Percentiles rank a stretch among this genome's conserved stretches.
These are phyloP conservation scores for Pseudorhiza aurosa DNA, from an alignment of 30 jellyfish, hydroid and myxozoan genomes.

Conservation along the genomic window DNA sequence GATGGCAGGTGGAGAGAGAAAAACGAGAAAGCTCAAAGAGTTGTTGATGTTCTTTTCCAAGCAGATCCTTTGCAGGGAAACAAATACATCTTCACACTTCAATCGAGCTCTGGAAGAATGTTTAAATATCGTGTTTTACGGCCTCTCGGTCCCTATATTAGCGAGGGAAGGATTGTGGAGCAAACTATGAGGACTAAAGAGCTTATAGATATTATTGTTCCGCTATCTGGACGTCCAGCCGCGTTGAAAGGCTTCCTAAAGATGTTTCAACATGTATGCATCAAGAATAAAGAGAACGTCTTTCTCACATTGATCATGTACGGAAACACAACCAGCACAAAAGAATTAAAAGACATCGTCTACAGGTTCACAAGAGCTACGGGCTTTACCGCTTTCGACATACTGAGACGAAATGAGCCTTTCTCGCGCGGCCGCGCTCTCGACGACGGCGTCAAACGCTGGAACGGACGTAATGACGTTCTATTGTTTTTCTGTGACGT, in stretches of 20 bases:
- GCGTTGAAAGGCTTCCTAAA: constrained; percentile 64
- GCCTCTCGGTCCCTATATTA: constrained; percentile 76
- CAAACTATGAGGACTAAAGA: constrained; percentile 34
- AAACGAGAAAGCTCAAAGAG: constrained; percentile 3
- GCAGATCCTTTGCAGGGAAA: constrained; percentile 74
- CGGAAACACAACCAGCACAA: constrained; percentile 62
- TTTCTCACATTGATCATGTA: constrained; percentile 78
- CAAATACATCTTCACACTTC: constrained; percentile 52
- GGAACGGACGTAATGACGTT: constrained; percentile 89
- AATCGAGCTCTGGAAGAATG: constrained; percentile 24
- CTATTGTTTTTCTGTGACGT: constrained; percentile 90
- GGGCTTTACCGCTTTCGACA: constrained; percentile 66
- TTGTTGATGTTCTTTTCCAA: constrained; percentile 54
- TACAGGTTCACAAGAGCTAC: constrained; percentile 57
- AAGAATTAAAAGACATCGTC: constrained; percentile 54
- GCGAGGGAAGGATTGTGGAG: constrained; percentile 53
- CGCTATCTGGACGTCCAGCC: constrained; percentile 67
- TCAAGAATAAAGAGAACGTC: constrained; percentile 60
- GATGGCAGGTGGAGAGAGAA: constrained; percentile 13
- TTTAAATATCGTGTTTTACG: constrained; percentile 65
- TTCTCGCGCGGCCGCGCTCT: constrained; percentile 93
- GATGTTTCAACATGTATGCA: constrained; percentile 50
- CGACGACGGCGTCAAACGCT: constrained; percentile 94
- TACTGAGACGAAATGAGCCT: constrained; percentile 61
- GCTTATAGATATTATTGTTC: constrained; percentile 83